Conservation (phyloP, 2,113 vertebrate species). For the Sterrhoptilus dennistouni region DNA sequence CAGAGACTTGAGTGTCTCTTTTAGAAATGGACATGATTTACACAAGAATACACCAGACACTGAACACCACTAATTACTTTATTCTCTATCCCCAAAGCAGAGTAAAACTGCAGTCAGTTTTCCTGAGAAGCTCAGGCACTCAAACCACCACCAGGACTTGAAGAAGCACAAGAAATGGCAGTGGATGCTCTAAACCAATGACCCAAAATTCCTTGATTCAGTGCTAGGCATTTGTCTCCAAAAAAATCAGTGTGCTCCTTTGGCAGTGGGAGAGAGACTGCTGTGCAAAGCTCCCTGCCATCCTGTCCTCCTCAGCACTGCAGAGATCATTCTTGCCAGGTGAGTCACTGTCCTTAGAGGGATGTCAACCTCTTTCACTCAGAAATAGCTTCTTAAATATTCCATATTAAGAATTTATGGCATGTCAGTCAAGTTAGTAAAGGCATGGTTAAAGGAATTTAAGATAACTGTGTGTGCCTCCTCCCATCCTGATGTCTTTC, state of each 20-base stretch:
- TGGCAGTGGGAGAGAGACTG: not conserved
- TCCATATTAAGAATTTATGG: not conserved
- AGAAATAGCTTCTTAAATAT: not conserved
- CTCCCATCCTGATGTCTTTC: not conserved
- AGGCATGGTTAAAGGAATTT: not conserved
- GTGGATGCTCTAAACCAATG: not conserved
- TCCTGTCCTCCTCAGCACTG: not conserved
- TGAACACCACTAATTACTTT: not conserved
- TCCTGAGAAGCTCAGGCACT: not conserved
- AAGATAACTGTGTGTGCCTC: not conserved
- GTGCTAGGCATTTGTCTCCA: not conserved
- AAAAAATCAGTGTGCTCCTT: not conserved
- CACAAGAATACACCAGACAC: not conserved
- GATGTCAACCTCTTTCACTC: not conserved
- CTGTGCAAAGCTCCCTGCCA: not conserved
- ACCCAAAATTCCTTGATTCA: not conserved
- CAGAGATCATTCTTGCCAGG: not conserved
- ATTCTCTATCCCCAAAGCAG: not conserved
- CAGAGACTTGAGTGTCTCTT: not conserved
- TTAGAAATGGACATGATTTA: not conserved
- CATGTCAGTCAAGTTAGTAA: not conserved
- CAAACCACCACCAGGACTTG: not conserved
- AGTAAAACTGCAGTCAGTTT: not conserved
- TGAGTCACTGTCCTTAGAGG: conserved; percentile 11
- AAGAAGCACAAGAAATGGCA: not conserved